Conservation (phyloP, 2,888 invertebrate species). For the Anaspis maculata region DNA sequence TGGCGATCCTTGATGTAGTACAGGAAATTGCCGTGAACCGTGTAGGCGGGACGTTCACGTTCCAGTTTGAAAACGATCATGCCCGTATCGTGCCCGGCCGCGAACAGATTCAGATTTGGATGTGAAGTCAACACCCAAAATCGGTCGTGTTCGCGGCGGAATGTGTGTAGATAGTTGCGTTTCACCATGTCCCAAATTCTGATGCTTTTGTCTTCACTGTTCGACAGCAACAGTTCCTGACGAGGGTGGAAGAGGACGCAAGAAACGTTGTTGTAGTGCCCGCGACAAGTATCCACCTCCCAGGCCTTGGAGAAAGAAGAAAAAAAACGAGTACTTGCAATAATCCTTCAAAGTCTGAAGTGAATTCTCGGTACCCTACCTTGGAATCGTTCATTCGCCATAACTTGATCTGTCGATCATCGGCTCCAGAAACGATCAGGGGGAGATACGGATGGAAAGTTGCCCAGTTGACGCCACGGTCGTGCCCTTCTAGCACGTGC, state of each 20-base stretch:
- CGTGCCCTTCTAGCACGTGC: slow-evolving; percentile 87
- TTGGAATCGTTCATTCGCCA: slow-evolving; percentile 99
- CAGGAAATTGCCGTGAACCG: slow-evolving; percentile 84
- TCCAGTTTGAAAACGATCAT: slow-evolving; percentile 92
- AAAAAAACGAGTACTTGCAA: too few relatives aligned
- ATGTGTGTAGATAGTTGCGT: slow-evolving; percentile 83
- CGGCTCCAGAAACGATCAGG: slow-evolving; percentile 95
- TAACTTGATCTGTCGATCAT: slow-evolving; percentile 93
- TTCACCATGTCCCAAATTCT: slow-evolving; percentile 99
- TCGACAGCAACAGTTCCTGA: slow-evolving; percentile 92
- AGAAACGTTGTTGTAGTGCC: slow-evolving; percentile 99
- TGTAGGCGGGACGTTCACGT: slow-evolving; percentile 92
- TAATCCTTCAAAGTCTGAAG: background rate
- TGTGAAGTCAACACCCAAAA: slow-evolving; percentile 97
- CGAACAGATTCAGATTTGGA: slow-evolving; percentile 92
- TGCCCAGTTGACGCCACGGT: slow-evolving; percentile 98
- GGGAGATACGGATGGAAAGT: slow-evolving; percentile 93
- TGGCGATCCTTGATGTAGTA: slow-evolving; percentile 95
- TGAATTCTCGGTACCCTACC: too few relatives aligned
- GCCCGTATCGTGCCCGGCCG: slow-evolving; percentile 98
- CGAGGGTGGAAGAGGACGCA: slow-evolving; percentile 95
- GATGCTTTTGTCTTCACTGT: slow-evolving; percentile 96
- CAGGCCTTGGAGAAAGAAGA: too few relatives aligned
- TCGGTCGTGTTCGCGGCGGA: slow-evolving; percentile 90
- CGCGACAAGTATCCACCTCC: slow-evolving; percentile 99